Conservation (phyloP, 2,888 invertebrate genomes). For the Timema podura region DNA sequence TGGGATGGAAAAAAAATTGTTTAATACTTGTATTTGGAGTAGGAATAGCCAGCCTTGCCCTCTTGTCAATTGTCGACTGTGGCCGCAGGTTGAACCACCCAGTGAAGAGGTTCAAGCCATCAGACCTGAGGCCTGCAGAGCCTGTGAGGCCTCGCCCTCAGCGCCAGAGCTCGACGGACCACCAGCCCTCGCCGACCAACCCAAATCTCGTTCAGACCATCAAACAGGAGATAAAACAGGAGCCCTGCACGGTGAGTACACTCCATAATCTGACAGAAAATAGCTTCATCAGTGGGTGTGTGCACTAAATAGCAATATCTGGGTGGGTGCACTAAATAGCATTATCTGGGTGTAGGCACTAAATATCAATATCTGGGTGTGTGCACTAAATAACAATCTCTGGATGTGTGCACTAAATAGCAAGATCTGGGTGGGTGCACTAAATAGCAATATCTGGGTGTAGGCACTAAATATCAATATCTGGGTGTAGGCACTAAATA, state of each 20-base stretch:
- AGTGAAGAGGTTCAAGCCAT: constrained; percentile 77
- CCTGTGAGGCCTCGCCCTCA: constrained; percentile 21
- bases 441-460: too few species aligned
- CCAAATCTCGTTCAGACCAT: constrained; percentile 42
- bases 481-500: too few species aligned
- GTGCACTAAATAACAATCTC: too few species aligned
- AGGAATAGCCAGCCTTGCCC: too few species aligned
- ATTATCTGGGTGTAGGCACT: background rate
- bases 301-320: too few species aligned
- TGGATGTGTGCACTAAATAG: too few species aligned
- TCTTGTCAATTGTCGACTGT: too few species aligned
- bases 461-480: too few species aligned
- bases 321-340: background rate
- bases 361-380: too few species aligned
- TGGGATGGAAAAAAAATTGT: too few species aligned
- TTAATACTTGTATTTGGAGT: too few species aligned
- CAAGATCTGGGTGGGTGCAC: too few species aligned
- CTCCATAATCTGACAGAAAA: background rate
- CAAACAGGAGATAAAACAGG: constrained; percentile 61
- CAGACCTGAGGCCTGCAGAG: constrained; percentile 32
- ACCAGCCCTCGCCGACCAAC: constrained; percentile 39
- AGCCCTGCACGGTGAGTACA: constrained; percentile 43
- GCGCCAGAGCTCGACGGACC: background rate
- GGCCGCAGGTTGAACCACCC: constrained; percentile 75
- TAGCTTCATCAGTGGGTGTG: background rate